phyloP scores from a whole-genome alignment of 1,140 invertebrate species.

The Ylistrum balloti region DNA sequence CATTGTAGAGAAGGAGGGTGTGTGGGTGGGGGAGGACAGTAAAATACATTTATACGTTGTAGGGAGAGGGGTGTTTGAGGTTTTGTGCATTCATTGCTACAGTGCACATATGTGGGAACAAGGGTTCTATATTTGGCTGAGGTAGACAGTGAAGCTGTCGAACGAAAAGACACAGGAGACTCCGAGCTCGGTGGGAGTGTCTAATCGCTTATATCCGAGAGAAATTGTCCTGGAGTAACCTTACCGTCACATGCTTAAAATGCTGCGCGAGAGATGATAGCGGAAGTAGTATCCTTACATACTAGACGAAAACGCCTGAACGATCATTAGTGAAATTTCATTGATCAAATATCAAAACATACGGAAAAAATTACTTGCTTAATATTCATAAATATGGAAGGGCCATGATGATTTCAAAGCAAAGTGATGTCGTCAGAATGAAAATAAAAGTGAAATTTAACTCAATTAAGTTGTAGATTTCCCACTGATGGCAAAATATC shows the following conservation, averaged over 20 bases:
- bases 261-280: not conserved
- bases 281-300: not conserved
- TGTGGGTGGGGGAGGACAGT: not conserved
- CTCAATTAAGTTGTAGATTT: conserved; percentile 6
- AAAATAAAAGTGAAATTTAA: conserved; percentile 39
- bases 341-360: not conserved
- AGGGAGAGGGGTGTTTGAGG: too few relatives aligned
- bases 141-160: too few relatives aligned
- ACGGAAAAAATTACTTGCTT: not conserved
- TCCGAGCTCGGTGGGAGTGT: too few relatives aligned
- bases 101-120: too few relatives aligned
- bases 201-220: too few relatives aligned
- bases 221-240: too few relatives aligned
- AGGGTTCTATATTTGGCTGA: too few relatives aligned
- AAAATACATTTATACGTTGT: not conserved
- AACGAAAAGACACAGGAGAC: too few relatives aligned
- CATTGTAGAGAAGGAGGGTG: not conserved
- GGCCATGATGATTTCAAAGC: not conserved
- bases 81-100: too few relatives aligned
- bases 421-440: not conserved
- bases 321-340: not conserved
- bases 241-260: too few relatives aligned
- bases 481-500: not conserved
- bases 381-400: not conserved
- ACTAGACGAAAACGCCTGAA: not conserved